Evolutionary conservation across 2,888 invertebrate genomes (phyloP).

Genomic region (Oscheius myriophilus): DNA sequence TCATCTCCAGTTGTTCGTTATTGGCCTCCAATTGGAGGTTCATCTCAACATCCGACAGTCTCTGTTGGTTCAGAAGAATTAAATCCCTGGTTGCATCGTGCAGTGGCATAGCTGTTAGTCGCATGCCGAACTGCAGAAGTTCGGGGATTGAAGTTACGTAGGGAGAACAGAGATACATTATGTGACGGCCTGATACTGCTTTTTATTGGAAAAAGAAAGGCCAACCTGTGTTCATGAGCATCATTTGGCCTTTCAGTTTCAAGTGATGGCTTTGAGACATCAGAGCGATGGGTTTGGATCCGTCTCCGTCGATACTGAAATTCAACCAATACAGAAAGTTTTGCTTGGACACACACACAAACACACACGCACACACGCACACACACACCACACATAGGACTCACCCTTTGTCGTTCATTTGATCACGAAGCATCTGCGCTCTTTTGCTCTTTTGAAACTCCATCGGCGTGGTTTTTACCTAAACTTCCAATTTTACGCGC

Average conservation of each 20-base stretch:
- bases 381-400: no score
- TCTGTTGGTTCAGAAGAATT: conserved; percentile 64
- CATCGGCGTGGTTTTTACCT: conserved; percentile 51
- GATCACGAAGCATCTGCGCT: background rate
- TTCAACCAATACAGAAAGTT: no score
- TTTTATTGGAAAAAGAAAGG: background rate
- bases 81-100: conserved; percentile 67
- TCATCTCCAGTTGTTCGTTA: conserved; percentile 60
- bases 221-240: conserved; percentile 47
- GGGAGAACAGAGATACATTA: conserved; percentile 63
- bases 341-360: no score
- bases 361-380: no score
- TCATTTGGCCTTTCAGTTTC: conserved; percentile 64
- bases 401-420: background rate
- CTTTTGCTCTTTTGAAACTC: conserved; percentile 45
- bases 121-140: conserved; percentile 52
- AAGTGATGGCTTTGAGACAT: conserved; percentile 46
- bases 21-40: conserved; percentile 66
- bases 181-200: conserved; percentile 33
- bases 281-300: background rate
- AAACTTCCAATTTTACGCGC: conserved; percentile 31
- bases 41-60: conserved; percentile 61
- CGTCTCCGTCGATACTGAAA: conserved; percentile 1
- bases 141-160: conserved; percentile 58
- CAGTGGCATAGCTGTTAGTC: conserved; percentile 60